phyloP scores from a whole-genome alignment of 2,113 vertebrate species.

The Calidris pygmaea region DNA sequence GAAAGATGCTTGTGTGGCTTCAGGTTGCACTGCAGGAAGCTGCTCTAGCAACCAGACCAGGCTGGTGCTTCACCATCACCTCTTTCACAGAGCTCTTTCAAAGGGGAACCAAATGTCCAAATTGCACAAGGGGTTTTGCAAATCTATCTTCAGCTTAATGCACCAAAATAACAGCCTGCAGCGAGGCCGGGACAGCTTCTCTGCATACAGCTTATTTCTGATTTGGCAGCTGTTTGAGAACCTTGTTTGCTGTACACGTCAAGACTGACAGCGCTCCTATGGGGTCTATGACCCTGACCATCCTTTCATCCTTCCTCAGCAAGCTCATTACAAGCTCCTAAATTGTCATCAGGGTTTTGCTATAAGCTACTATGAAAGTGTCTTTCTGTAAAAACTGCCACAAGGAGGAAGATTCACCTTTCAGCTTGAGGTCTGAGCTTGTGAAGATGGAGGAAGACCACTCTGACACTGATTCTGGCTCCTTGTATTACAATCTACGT shows the following conservation, averaged over 20 bases:
- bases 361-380: background rate
- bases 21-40: background rate
- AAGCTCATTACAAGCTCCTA: conserved; percentile 25
- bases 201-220: conserved; percentile 14
- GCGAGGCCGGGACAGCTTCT: background rate
- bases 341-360: background rate
- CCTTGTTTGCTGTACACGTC: conserved; percentile 8
- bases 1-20: background rate
- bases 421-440: background rate
- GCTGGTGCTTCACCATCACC: background rate
- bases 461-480: background rate
- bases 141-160: background rate
- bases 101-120: background rate
- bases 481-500: background rate
- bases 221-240: conserved; percentile 34
- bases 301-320: conserved; percentile 29
- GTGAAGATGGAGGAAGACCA: background rate
- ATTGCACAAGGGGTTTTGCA: conserved; percentile 1
- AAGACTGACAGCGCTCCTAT: background rate
- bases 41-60: background rate
- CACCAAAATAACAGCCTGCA: conserved; percentile 32
- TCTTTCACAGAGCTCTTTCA: background rate
- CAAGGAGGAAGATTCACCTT: background rate
- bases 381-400: conserved; percentile 10
- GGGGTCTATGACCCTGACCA: conserved; percentile 28